Evolutionary conservation across 1,140 invertebrate genomes (phyloP).

Genomic region (Dendrolimus punctatus): DNA sequence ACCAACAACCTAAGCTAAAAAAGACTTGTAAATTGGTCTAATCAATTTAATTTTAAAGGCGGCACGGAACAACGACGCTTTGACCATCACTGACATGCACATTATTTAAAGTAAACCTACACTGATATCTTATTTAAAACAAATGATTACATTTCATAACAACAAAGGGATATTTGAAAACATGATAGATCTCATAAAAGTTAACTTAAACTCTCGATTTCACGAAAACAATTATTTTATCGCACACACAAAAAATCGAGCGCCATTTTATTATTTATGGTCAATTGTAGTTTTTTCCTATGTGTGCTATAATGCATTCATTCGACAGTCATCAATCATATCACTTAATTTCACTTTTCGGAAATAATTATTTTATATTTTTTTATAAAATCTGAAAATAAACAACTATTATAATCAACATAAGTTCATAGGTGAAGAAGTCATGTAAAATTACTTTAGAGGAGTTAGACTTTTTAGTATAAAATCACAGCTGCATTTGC

Average conservation of each 20-base stretch:
- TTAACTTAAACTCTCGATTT: slow-evolving; percentile 30
- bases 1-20: slow-evolving; percentile 1
- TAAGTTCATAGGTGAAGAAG: too few species aligned
- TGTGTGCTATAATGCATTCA: too few species aligned
- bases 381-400: too few species aligned
- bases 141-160: slow-evolving; percentile 21
- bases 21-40: slow-evolving; percentile 35
- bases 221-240: slow-evolving; percentile 64
- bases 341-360: too few species aligned
- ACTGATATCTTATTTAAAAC: slow-evolving; percentile 13
- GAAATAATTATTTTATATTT: too few species aligned
- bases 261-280: slow-evolving; percentile 74
- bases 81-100: slow-evolving; percentile 48
- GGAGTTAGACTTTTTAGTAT: too few species aligned
- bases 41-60: slow-evolving; percentile 56
- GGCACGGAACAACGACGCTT: slow-evolving; percentile 59
- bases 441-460: too few species aligned
- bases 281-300: slow-evolving; percentile 27
- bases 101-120: slow-evolving; percentile 30
- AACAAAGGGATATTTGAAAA: slow-evolving; percentile 10
- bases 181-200: slow-evolving; percentile 19
- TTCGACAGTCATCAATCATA: too few species aligned
- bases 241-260: slow-evolving; percentile 69
- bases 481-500: too few species aligned
- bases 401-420: too few species aligned